Evolutionary conservation across 2,888 invertebrate species (phyloP).

Genomic region (Choreutis nemorana): DNA sequence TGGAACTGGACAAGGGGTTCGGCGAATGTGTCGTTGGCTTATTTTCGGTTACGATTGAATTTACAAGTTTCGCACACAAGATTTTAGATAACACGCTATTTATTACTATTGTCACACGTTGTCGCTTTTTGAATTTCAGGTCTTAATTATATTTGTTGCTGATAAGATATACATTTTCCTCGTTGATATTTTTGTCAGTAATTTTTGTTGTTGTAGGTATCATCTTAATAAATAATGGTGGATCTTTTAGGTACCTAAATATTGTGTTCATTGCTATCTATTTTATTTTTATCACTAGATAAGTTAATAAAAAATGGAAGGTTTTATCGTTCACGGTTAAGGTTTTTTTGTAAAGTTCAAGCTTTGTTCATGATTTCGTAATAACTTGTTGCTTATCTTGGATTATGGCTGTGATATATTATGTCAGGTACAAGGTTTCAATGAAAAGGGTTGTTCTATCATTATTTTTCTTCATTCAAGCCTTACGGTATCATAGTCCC

Average conservation of each 20-base stretch:
- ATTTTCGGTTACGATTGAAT: slow-evolving; percentile 41
- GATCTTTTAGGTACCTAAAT: no score
- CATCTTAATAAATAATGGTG: no score
- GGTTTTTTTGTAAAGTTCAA: slow-evolving; percentile 16
- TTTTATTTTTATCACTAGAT: no score
- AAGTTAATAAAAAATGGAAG: no score
- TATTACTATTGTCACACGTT: neutral
- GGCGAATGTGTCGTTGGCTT: slow-evolving; percentile 30
- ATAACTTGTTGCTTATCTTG: slow-evolving; percentile 26
- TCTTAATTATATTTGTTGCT: no score
- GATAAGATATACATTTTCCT: no score
- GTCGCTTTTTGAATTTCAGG: no score
- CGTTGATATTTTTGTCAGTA: no score
- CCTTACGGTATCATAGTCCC: slow-evolving; percentile 23
- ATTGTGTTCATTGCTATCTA: no score
- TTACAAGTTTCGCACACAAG: slow-evolving; percentile 26
- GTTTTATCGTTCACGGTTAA: slow-evolving; percentile 16
- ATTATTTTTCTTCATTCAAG: slow-evolving; percentile 17
- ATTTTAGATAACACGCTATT: slow-evolving; percentile 20
- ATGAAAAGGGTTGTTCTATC: slow-evolving; percentile 32
- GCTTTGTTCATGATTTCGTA: slow-evolving; percentile 21
- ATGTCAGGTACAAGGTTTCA: slow-evolving; percentile 17
- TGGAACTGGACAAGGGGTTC: slow-evolving; percentile 31
- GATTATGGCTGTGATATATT: slow-evolving; percentile 30
- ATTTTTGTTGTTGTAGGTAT: no score